Percentiles rank a stretch among this genome's conserved stretches.
These are phyloP conservation scores for Macrophya annulata DNA, from an alignment of 2,888 invertebrate species.

Conservation along the genomic window DNA sequence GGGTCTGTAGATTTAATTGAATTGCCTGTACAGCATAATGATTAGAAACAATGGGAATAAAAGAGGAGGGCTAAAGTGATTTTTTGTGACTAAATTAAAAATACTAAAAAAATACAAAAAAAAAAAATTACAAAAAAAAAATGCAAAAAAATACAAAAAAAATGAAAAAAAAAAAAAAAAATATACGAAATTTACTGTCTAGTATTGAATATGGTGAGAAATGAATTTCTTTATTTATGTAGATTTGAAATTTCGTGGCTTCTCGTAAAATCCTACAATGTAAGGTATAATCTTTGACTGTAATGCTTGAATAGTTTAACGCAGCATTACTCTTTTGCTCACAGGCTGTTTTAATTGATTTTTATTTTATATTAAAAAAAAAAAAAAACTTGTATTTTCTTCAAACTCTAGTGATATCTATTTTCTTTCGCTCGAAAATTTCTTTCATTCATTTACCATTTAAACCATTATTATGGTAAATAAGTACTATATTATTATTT, in stretches of 20 bases:
- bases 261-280: neutral
- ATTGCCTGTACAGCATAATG: conserved; percentile 57
- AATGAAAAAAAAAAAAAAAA: conserved; percentile 50
- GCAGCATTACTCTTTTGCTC: neutral
- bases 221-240: conserved; percentile 63
- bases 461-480: conserved; percentile 11
- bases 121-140: conserved; percentile 7
- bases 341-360: neutral
- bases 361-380: conserved; percentile 4
- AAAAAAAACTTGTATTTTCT: conserved; percentile 36
- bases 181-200: conserved; percentile 56
- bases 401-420: neutral
- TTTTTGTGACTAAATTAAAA: conserved; percentile 58
- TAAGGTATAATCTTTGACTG: conserved; percentile 52
- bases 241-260: conserved; percentile 19
- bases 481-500: conserved; percentile 14
- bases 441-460: neutral
- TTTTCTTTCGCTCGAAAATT: neutral
- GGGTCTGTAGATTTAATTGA: conserved; percentile 55
- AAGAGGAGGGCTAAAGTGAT: conserved; percentile 48
- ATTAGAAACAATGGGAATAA: conserved; percentile 38
- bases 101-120: conserved; percentile 61
- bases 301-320: conserved; percentile 44
- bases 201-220: conserved; percentile 65
- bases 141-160: neutral